These are phyloP conservation scores for Metellina segmentata DNA, from an alignment of 2,888 invertebrate genomes.

Conservation along the genomic window DNA sequence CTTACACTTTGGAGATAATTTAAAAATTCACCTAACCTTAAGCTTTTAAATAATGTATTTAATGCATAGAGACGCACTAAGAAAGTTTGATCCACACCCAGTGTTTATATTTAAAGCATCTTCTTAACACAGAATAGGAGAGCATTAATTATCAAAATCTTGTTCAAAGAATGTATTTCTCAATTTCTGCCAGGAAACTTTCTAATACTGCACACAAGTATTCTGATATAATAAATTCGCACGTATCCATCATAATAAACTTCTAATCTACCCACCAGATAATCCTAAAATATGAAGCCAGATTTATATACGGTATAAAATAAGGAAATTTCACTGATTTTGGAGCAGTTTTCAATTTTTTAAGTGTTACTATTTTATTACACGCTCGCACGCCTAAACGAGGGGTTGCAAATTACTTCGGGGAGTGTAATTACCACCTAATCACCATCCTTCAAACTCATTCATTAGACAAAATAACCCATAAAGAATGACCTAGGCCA, in stretches of 20 bases:
- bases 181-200: no score
- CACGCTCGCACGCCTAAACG: neutral
- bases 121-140: no score
- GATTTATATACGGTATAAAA: neutral
- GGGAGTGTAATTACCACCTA: constrained; percentile 20
- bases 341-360: neutral
- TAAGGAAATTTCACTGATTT: neutral
- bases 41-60: no score
- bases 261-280: neutral
- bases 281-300: neutral
- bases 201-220: no score
- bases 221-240: no score
- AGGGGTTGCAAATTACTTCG: constrained; percentile 11
- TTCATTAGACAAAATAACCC: neutral
- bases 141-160: no score
- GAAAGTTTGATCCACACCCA: no score
- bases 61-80: no score
- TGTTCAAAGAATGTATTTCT: no score
- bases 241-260: neutral
- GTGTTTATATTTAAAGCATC: no score
- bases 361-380: neutral
- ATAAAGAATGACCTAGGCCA: neutral
- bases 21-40: no score
- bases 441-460: constrained; percentile 14
- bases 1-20: no score